Base-by-base conservation (phyloP, 2,888 invertebrate species). In the Cosmopolites sordidus region DNA sequence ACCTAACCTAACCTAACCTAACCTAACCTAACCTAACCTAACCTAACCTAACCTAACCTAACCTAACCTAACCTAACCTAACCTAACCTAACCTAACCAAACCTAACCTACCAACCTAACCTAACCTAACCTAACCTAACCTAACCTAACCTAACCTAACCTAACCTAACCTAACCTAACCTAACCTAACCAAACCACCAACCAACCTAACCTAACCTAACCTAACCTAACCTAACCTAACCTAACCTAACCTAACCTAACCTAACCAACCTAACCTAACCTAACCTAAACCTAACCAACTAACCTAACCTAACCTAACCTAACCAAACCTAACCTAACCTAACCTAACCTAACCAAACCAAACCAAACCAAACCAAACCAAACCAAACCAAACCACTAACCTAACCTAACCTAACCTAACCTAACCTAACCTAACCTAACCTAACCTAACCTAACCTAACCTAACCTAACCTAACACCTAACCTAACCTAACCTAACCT, bases 401-500 rank as follows among this genome's bases (percentile, higher is more conserved):
- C 3, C 22, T 8, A 22, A 22, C 3, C 22, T 8, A 22, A 14
- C 5, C 42, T 6, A 42, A 42, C 42, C 42, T 9, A 42, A 15
- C 12, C 42, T 5, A 42, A 42, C 42, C 42, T 9, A 42, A 42
- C 15, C 42, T 4, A n/a, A 15, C 12, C 15, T 5, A 12, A 38
- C 38, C 38, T 15, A 12, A 38, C 38, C 38, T 22, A 22, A 43
- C 16, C 43, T n/a, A 16, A 17, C 16, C 43, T 8, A 16, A 17
- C 16, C 43, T 8, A 16, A 27, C 16, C 43, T 18, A 12, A 43
- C 16, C 43, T 18, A 12, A 43, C n/a, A n/a, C 16, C 54, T 1
- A 47, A 58, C 49, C 58, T 76, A 0, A 73, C 71, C 77, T 0
- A 73, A 75, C 53, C 75, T 79, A 0, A 75, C 16, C 43, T n/a